phyloP scores from a whole-genome alignment of 1,140 invertebrate species.

The Drosophila sp. region DNA sequence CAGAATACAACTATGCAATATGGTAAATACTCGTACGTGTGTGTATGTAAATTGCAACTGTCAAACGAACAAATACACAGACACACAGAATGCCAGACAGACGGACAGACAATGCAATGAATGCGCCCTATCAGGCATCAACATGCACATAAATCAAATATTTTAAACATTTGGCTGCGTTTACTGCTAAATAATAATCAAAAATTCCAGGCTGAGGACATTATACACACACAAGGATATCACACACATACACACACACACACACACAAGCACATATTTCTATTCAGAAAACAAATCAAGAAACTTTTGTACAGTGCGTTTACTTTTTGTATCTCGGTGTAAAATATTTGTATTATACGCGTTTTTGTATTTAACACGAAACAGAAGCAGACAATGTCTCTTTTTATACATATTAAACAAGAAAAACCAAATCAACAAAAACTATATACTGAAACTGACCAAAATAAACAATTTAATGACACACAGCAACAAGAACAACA shows the following conservation, averaged over 20 bases:
- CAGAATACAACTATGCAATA: constrained; percentile 38
- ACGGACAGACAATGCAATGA: constrained; percentile 62
- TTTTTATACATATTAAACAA: constrained; percentile 77
- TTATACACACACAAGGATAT: constrained; percentile 25
- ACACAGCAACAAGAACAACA: constrained; percentile 3
- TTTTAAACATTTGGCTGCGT: constrained; percentile 74
- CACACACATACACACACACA: constrained; percentile 31
- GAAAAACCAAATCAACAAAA: constrained; percentile 43
- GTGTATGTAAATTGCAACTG: constrained; percentile 61
- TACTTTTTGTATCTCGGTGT: constrained; percentile 75
- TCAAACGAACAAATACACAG: constrained; percentile 9
- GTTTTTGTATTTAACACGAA: constrained; percentile 73
- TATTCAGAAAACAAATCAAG: constrained; percentile 40
- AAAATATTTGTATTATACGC: constrained; percentile 76
- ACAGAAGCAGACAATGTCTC: constrained; percentile 53
- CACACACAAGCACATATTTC: constrained; percentile 16
- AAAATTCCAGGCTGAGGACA: constrained; percentile 74
- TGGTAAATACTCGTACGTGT: constrained; percentile 31
- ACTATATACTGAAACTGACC: constrained; percentile 55
- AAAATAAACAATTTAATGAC: constrained; percentile 43
- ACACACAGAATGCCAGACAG: constrained; percentile 25
- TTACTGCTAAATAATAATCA: constrained; percentile 81
- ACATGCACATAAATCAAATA: constrained; percentile 78
- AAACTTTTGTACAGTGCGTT: constrained; percentile 77
- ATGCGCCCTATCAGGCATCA: constrained; percentile 66